A percentile compares a stretch with the other conserved stretches of the same genome.
phyloP scores from a whole-genome alignment of 2,113 vertebrate genomes.

The Prolemur simus region DNA sequence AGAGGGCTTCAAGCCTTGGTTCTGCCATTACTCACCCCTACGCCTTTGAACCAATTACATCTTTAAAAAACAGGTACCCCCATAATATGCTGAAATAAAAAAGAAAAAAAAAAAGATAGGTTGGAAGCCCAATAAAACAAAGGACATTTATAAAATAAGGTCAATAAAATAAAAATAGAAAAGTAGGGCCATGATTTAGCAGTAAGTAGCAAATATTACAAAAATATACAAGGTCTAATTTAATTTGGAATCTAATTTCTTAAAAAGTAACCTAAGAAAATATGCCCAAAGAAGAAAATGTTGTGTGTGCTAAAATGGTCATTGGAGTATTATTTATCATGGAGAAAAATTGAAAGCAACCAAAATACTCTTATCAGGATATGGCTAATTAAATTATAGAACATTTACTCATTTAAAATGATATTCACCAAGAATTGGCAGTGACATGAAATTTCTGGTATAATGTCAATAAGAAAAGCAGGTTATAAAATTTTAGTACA shows the following conservation, averaged over 20 bases:
- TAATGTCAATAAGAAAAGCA: slow-evolving; percentile 16
- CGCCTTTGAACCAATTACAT: background rate
- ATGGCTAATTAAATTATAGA: slow-evolving; percentile 17
- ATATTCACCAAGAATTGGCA: background rate
- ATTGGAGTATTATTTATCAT: background rate
- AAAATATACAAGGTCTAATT: slow-evolving; percentile 35
- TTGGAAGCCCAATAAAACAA: background rate
- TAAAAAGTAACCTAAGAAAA: background rate
- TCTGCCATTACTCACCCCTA: background rate
- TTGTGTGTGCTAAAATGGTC: background rate
- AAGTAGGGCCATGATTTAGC: background rate
- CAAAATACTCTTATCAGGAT: background rate
- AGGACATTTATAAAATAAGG: slow-evolving; percentile 17
- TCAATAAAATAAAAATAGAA: slow-evolving; percentile 14
- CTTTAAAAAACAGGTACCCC: background rate
- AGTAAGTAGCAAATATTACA: slow-evolving; percentile 15
- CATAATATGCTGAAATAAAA: no score
- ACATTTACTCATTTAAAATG: slow-evolving; percentile 35
- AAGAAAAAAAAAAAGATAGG: background rate
- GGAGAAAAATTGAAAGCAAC: background rate
- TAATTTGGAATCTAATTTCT: background rate
- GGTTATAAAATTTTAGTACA: slow-evolving; percentile 12
- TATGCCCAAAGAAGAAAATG: background rate
- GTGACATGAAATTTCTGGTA: background rate
- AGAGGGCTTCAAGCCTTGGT: background rate